phyloP scores from a whole-genome alignment of 1,140 invertebrate genomes.

The Lepidurus couesii region DNA sequence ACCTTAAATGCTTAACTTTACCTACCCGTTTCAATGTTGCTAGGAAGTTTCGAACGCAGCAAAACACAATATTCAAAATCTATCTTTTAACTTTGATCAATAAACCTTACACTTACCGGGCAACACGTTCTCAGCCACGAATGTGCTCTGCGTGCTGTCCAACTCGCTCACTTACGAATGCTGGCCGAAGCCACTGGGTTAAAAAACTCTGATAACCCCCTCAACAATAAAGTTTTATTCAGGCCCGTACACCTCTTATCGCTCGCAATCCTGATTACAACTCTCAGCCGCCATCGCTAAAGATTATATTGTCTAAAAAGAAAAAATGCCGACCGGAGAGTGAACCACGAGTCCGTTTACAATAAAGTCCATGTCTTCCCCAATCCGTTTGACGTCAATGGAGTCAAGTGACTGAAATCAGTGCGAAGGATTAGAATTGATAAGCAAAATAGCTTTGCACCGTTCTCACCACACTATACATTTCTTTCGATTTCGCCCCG shows the following conservation, averaged over 20 bases:
- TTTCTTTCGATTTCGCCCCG: neutral
- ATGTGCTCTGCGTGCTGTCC: too few relatives aligned
- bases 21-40: too few relatives aligned
- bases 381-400: constrained; percentile 1
- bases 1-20: too few relatives aligned
- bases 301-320: neutral
- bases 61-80: too few relatives aligned
- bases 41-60: too few relatives aligned
- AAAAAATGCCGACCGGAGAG: neutral
- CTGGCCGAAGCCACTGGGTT: too few relatives aligned
- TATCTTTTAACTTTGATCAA: too few relatives aligned
- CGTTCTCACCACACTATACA: neutral
- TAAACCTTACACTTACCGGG: too few relatives aligned
- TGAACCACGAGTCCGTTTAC: neutral
- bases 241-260: neutral
- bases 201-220: too few relatives aligned
- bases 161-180: too few relatives aligned
- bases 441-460: constrained; percentile 3
- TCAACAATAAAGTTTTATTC: neutral
- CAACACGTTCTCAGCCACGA: too few relatives aligned
- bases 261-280: neutral
- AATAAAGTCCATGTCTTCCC: neutral
- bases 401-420: neutral
- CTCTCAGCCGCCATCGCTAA: neutral
- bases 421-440: neutral